Percentiles rank a stretch among this genome's conserved stretches.
Conservation (phyloP, 2,113 vertebrate species). For the Ia io region DNA sequence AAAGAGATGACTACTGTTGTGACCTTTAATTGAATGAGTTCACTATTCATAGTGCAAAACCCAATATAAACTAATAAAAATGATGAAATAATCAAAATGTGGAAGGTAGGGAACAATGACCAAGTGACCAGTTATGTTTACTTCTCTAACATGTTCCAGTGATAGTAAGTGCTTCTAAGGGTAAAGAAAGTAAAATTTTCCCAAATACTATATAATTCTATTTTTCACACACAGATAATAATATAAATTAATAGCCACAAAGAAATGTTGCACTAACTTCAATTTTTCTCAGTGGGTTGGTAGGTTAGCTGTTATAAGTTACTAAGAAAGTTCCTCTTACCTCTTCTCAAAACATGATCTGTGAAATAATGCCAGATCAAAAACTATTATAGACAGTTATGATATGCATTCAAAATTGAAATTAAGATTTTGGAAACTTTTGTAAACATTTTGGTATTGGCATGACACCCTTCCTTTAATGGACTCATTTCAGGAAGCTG, state of each 20-base stretch:
- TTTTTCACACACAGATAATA: background rate
- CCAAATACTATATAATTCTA: background rate
- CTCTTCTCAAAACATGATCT: background rate
- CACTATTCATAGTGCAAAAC: background rate
- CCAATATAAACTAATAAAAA: background rate
- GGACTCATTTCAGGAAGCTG: background rate
- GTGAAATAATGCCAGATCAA: background rate
- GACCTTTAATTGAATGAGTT: background rate
- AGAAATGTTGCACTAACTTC: background rate
- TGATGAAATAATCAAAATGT: background rate
- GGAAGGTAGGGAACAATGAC: background rate
- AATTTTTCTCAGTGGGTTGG: background rate
- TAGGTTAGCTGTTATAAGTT: background rate
- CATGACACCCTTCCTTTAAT: too few relatives aligned
- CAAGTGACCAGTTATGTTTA: background rate
- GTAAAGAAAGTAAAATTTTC: background rate
- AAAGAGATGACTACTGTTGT: background rate
- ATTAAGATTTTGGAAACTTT: background rate
- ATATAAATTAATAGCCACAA: background rate
- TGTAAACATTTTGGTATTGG: background rate
- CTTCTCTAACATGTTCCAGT: background rate
- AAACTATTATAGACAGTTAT: background rate
- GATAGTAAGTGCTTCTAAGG: background rate
- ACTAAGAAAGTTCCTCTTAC: background rate
- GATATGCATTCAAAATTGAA: background rate